Percentiles rank a stretch among this genome's conserved stretches.
phyloP scores from a whole-genome alignment of 1,140 invertebrate genomes.

The Ylistrum balloti region DNA sequence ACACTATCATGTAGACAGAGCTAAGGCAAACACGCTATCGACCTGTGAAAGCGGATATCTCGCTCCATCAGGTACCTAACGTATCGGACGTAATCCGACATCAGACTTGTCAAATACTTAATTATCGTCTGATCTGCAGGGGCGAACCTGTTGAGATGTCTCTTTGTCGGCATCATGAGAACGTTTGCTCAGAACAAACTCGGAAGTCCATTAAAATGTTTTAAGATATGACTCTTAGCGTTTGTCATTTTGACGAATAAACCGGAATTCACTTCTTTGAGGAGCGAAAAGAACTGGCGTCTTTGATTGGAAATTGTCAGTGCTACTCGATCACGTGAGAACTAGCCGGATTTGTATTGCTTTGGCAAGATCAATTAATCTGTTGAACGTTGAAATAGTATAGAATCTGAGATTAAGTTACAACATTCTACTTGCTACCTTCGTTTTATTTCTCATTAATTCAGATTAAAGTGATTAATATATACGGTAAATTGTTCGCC shows the following conservation, averaged over 20 bases:
- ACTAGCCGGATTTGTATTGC: neutral
- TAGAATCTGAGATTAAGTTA: no score
- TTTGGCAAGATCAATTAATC: neutral
- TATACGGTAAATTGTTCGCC: no score
- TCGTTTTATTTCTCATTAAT: no score
- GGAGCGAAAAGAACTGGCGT: neutral
- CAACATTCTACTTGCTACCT: no score
- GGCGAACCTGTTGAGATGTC: constrained; percentile 24
- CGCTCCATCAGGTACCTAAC: constrained; percentile 19
- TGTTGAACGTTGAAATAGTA: neutral
- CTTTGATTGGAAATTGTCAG: neutral
- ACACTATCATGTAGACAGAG: neutral
- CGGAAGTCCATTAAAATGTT: constrained; percentile 38
- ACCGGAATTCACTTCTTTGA: neutral
- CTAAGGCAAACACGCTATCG: neutral
- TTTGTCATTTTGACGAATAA: constrained; percentile 36
- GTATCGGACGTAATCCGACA: constrained; percentile 10
- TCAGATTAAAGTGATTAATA: no score
- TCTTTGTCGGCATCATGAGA: neutral
- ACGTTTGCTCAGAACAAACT: neutral
- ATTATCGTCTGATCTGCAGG: neutral
- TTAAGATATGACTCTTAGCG: neutral
- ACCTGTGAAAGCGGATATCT: constrained; percentile 37
- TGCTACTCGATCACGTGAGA: neutral
- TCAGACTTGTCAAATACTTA: constrained; percentile 28